Evolutionary conservation across 2,797 vertebrate species (phyloP).

Genomic region (Xyrichtys novacula): DNA sequence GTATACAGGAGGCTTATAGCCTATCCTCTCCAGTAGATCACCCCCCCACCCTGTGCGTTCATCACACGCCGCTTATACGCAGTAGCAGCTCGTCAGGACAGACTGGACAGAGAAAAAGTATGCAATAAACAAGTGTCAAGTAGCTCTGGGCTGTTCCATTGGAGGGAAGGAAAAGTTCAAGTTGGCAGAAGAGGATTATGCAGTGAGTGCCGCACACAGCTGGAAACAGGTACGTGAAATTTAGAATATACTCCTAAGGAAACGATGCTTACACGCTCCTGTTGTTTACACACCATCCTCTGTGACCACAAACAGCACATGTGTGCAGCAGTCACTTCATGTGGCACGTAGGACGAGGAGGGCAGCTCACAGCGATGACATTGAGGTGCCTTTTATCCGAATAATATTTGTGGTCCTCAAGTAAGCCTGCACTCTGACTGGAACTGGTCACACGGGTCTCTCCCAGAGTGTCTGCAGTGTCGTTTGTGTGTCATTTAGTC

Average conservation of each 20-base stretch:
- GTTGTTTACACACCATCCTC: slow-evolving; percentile 45
- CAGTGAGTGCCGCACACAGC: slow-evolving; percentile 59
- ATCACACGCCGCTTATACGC: slow-evolving; percentile 32
- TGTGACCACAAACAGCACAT: slow-evolving; percentile 37
- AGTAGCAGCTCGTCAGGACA: slow-evolving; percentile 42
- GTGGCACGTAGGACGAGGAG: slow-evolving; percentile 46
- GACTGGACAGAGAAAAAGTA: slow-evolving; percentile 67
- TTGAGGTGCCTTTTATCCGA: slow-evolving; percentile 66
- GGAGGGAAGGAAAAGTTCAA: slow-evolving; percentile 74
- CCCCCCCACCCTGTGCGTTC: slow-evolving; percentile 35
- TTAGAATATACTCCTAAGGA: slow-evolving; percentile 26
- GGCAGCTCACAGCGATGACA: slow-evolving; percentile 68
- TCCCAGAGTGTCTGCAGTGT: slow-evolving; percentile 22
- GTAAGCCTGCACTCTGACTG: slow-evolving; percentile 23
- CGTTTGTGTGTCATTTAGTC: slow-evolving; percentile 20
- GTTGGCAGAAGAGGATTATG: slow-evolving; percentile 73
- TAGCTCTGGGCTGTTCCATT: slow-evolving; percentile 52
- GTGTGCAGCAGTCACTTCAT: slow-evolving; percentile 41
- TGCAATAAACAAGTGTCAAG: slow-evolving; percentile 71
- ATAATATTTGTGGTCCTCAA: slow-evolving; percentile 16
- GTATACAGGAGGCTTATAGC: slow-evolving; percentile 52
- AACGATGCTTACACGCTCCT: slow-evolving; percentile 23
- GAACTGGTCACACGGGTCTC: slow-evolving; percentile 27
- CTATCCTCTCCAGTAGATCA: slow-evolving; percentile 54
- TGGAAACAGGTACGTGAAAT: slow-evolving; percentile 74